Base-by-base conservation (phyloP, 2,797 vertebrate species). In the Merluccius polli region DNA sequence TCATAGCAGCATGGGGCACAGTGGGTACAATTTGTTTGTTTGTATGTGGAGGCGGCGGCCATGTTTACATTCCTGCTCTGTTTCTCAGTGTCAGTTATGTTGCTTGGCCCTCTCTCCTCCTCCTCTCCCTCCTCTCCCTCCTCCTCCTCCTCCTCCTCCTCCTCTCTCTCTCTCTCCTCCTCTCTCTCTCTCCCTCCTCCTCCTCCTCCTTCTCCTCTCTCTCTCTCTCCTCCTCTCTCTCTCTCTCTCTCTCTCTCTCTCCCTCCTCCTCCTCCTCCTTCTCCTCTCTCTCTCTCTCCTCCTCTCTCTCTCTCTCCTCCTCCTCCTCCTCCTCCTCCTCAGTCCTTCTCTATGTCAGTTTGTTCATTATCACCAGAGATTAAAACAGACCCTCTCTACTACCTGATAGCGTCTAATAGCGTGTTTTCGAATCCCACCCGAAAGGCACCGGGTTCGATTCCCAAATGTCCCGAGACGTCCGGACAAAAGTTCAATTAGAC, bases 351-450 rank as follows among this genome's bases (percentile, higher is more conserved):
- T 24, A 8, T 63, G 59, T 27, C 59, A 63, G 59, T 63, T 63
- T 27, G n/a, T 65, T 65, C 59, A 65, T 65, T 65, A 65, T n/a
- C 59, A 65, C 59, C 59, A 65, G n/a, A 65, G n/a, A 65, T 27
- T 10, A 13, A 27, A 24, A 29, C 10, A 65, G n/a, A 65, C 59
- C 59, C 59, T 27, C n/a, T 65, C 59, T 27, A n/a, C 6, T 65
- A 12, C 24, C 2, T 65, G 9, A 27, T 10, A 65, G n/a, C 59
- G 13, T 24, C 16, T 1, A 15, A 11, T 65, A 12, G 24, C 1
- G 59, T 6, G 8, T 59, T 16, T n/a, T 59, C 21, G 2, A 24
- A 65, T 27, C 59, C 24, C 9, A 27, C 11, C 59, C 4, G 10
- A 65, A 65, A 65, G 59, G 59, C 12, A 27, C 59, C 24, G 12